Conservation (phyloP, 2,113 vertebrate species). For the Aspiorhynchus laticeps region DNA sequence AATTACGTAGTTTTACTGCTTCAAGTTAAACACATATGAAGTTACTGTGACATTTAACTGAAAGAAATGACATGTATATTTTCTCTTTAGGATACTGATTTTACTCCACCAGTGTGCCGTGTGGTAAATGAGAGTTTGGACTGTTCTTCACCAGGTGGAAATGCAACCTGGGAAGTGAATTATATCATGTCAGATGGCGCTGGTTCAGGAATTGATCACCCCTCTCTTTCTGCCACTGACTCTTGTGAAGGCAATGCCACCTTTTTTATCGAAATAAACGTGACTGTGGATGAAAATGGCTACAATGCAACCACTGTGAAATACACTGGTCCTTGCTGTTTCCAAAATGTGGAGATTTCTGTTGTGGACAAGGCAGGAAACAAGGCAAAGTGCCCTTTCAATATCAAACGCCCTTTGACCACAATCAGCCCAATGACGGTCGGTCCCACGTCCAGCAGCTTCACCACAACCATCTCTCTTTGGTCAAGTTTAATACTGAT, state of each 20-base stretch:
- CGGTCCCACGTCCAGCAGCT: slow-evolving; percentile 8
- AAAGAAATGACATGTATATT: background rate
- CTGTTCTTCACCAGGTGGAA: background rate
- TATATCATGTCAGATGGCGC: slow-evolving; percentile 33
- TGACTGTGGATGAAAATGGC: slow-evolving; percentile 34
- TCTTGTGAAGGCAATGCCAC: background rate
- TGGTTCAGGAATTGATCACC: slow-evolving; percentile 27
- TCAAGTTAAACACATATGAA: background rate
- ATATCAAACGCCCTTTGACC: background rate
- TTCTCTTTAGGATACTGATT: background rate
- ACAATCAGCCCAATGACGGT: background rate
- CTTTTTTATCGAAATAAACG: background rate
- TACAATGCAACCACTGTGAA: slow-evolving; percentile 11
- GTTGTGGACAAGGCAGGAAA: slow-evolving; percentile 30
- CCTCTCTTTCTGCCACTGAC: background rate
- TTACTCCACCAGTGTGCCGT: slow-evolving; percentile 28
- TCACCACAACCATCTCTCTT: background rate
- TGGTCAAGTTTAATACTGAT: slow-evolving; percentile 13
- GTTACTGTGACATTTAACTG: background rate
- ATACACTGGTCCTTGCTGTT: slow-evolving; percentile 25
- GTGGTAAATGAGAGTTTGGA: slow-evolving; percentile 41
- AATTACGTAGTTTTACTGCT: background rate
- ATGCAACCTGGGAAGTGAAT: slow-evolving; percentile 36
- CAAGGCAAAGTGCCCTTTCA: slow-evolving; percentile 9
- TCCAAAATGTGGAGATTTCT: background rate